phyloP scores from a whole-genome alignment of 1,140 invertebrate genomes.

The Calliphora vicina region DNA sequence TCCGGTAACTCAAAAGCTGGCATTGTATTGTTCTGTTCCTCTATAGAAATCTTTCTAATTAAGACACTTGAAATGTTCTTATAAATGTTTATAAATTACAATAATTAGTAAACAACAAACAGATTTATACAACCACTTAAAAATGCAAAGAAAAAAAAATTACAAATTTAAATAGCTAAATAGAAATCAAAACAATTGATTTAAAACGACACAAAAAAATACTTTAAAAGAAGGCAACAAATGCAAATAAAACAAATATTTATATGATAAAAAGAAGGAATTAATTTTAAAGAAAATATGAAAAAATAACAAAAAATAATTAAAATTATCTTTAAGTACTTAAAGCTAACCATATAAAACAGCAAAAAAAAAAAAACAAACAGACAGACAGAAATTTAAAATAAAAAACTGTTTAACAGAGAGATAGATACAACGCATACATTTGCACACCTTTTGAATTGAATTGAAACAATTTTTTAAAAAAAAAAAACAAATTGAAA shows the following conservation, averaged over 20 bases:
- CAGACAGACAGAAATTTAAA: neutral
- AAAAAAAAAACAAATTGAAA: neutral
- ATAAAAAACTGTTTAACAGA: too few relatives aligned
- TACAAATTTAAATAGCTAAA: neutral
- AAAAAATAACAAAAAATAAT: neutral
- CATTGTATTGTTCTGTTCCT: too few relatives aligned
- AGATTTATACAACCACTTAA: too few relatives aligned
- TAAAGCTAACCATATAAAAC: neutral
- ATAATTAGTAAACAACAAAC: too few relatives aligned
- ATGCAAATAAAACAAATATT: neutral
- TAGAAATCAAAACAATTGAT: neutral
- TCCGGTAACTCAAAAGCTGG: too few relatives aligned
- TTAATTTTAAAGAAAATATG: neutral
- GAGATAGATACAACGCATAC: neutral
- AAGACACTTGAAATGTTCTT: too few relatives aligned
- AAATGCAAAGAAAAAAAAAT: neutral
- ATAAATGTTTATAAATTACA: too few relatives aligned
- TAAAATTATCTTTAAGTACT: neutral
- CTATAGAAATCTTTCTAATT: too few relatives aligned
- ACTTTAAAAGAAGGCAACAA: too few relatives aligned
- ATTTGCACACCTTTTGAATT: neutral
- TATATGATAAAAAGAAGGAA: too few relatives aligned
- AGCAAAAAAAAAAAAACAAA: neutral
- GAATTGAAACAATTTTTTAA: neutral
- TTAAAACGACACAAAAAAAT: too few relatives aligned